Evolutionary conservation across 2,888 invertebrate genomes (phyloP).

Genomic region (Hermaeophaga mercurialis): DNA sequence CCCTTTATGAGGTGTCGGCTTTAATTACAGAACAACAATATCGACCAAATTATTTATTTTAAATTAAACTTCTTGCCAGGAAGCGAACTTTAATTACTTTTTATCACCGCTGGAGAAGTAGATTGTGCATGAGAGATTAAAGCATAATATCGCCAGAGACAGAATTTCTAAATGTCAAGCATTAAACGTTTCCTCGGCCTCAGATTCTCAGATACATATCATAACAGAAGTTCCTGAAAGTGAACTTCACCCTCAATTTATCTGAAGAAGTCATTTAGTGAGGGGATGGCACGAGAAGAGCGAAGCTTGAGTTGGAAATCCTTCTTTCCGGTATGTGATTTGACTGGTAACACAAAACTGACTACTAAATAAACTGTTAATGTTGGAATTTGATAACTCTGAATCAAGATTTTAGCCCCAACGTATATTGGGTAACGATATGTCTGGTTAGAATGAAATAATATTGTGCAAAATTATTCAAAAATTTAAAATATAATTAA

Average conservation of each 20-base stretch:
- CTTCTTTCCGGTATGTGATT: slow-evolving; percentile 21
- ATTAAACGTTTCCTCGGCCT: slow-evolving; percentile 1
- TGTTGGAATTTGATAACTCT: slow-evolving; percentile 1
- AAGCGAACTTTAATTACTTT: no score
- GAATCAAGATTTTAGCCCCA: no score
- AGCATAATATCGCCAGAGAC: neutral
- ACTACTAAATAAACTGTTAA: slow-evolving; percentile 16
- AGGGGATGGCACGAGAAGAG: neutral
- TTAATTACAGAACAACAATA: no score
- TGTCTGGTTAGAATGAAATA: no score
- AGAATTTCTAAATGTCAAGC: neutral
- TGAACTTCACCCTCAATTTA: slow-evolving; percentile 8
- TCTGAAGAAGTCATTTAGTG: slow-evolving; percentile 7
- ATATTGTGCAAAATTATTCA: no score
- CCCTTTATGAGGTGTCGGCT: no score
- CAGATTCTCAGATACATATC: slow-evolving; percentile 8
- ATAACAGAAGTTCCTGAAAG: slow-evolving; percentile 9
- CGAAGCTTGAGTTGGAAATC: neutral
- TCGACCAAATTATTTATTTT: no score
- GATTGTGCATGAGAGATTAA: slow-evolving; percentile 1
- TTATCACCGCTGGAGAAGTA: no score
- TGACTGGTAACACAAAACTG: slow-evolving; percentile 13
- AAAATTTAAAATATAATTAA: no score
- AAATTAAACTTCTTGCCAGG: no score
- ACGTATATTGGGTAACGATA: no score